Evolutionary conservation across 2,888 invertebrate species (phyloP).

Genomic region (Drosophila flavopinicola): DNA sequence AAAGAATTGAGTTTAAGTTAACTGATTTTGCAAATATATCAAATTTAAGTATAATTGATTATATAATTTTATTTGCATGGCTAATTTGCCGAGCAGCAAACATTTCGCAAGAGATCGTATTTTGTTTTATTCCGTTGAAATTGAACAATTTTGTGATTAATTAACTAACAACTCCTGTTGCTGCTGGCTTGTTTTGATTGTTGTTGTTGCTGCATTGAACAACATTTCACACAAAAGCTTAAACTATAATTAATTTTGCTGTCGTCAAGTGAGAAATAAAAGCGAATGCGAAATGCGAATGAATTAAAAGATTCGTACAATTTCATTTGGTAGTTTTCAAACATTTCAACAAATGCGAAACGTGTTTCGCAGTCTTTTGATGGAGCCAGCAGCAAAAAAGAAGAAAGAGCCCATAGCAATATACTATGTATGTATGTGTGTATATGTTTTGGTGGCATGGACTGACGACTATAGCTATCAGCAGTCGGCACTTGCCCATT

Average conservation of each 20-base stretch:
- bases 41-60: neutral
- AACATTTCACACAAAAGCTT: slow-evolving; percentile 33
- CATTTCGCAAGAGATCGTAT: slow-evolving; percentile 6
- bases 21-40: neutral
- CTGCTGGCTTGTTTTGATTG: slow-evolving; percentile 42
- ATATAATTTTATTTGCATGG: slow-evolving; percentile 6
- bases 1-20: neutral
- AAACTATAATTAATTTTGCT: slow-evolving; percentile 50
- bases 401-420: slow-evolving; percentile 2
- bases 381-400: slow-evolving; percentile 1
- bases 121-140: slow-evolving; percentile 3
- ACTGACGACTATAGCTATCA: slow-evolving; percentile 9
- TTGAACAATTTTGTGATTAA: slow-evolving; percentile 43
- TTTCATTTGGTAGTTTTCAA: slow-evolving; percentile 33
- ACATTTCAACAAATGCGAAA: slow-evolving; percentile 36
- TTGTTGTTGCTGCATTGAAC: slow-evolving; percentile 26
- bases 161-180: slow-evolving; percentile 38
- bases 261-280: slow-evolving; percentile 53
- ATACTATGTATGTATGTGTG: neutral
- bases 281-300: slow-evolving; percentile 27
- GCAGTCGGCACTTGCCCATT: slow-evolving; percentile 35
- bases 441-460: slow-evolving; percentile 3
- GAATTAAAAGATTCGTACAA: slow-evolving; percentile 39
- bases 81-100: neutral
- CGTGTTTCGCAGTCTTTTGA: slow-evolving; percentile 52